Evolutionary conservation across 2,888 invertebrate species (phyloP).

Genomic region (Bembecia ichneumoniformis): DNA sequence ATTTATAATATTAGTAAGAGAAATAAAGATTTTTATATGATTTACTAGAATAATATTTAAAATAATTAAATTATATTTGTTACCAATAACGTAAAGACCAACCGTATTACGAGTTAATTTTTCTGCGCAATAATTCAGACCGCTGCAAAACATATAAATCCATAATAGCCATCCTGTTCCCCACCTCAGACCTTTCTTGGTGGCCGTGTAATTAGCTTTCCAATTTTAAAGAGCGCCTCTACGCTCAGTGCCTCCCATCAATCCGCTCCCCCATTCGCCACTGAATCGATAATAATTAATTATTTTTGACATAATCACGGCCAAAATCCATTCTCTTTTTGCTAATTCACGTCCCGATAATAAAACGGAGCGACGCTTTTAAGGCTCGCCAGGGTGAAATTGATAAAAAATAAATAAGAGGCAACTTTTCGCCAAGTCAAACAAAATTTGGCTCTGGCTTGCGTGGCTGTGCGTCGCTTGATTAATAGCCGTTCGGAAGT

Average conservation of each 20-base stretch:
- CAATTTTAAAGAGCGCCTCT: slow-evolving; percentile 58
- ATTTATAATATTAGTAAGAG: too few species aligned
- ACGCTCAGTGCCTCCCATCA: slow-evolving; percentile 48
- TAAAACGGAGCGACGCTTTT: slow-evolving; percentile 66
- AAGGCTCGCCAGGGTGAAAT: slow-evolving; percentile 56
- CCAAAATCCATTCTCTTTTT: slow-evolving; percentile 77
- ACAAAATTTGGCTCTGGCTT: slow-evolving; percentile 51
- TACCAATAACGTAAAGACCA: not conserved
- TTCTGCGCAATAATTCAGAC: too few species aligned
- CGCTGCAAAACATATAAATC: not conserved
- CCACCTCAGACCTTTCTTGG: slow-evolving; percentile 29
- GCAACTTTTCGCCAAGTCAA: slow-evolving; percentile 60
- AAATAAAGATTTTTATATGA: too few species aligned
- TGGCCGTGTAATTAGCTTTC: slow-evolving; percentile 62
- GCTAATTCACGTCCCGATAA: slow-evolving; percentile 78
- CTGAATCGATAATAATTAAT: slow-evolving; percentile 79
- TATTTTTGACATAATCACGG: slow-evolving; percentile 81
- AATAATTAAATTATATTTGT: not conserved
- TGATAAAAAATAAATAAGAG: slow-evolving; percentile 71
- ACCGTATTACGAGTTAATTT: too few species aligned
- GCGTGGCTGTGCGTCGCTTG: slow-evolving; percentile 35
- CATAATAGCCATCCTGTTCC: slow-evolving; percentile 30
- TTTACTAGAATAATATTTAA: too few species aligned
- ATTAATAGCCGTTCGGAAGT: slow-evolving; percentile 46
- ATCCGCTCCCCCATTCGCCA: slow-evolving; percentile 54